Conservation (phyloP, 2,888 invertebrate species). For the Melieria crassipennis region DNA sequence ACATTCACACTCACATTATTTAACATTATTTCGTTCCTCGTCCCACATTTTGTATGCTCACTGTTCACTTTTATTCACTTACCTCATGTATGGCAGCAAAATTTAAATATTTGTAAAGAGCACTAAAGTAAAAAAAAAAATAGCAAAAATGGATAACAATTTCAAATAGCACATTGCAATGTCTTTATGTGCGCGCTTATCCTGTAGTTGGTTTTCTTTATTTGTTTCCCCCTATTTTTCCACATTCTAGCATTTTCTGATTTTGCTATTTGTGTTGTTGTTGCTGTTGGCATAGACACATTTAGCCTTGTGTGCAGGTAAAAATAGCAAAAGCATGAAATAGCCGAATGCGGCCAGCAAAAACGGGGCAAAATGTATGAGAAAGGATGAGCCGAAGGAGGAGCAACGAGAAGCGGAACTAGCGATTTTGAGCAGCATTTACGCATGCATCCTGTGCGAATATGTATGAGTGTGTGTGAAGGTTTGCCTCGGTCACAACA, state of each 20-base stretch:
- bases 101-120: background rate
- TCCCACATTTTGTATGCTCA: background rate
- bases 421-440: slow-evolving; percentile 26
- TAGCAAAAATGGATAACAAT: background rate
- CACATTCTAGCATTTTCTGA: too few relatives aligned
- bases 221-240: too few relatives aligned
- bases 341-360: too few relatives aligned
- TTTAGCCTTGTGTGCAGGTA: background rate
- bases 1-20: background rate
- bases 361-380: background rate
- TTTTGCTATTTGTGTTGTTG: background rate
- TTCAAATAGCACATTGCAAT: slow-evolving; percentile 33
- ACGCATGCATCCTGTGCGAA: slow-evolving; percentile 23
- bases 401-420: slow-evolving; percentile 17
- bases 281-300: slow-evolving; percentile 16
- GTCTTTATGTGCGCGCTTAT: slow-evolving; percentile 39
- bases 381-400: background rate
- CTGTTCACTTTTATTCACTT: background rate
- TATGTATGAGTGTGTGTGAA: background rate
- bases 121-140: background rate
- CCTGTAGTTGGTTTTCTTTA: slow-evolving; percentile 4
- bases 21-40: background rate
- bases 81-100: background rate
- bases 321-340: too few relatives aligned
- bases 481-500: background rate